Conservation (phyloP, 1,140 invertebrate genomes). For the Brachionus koreanus region DNA sequence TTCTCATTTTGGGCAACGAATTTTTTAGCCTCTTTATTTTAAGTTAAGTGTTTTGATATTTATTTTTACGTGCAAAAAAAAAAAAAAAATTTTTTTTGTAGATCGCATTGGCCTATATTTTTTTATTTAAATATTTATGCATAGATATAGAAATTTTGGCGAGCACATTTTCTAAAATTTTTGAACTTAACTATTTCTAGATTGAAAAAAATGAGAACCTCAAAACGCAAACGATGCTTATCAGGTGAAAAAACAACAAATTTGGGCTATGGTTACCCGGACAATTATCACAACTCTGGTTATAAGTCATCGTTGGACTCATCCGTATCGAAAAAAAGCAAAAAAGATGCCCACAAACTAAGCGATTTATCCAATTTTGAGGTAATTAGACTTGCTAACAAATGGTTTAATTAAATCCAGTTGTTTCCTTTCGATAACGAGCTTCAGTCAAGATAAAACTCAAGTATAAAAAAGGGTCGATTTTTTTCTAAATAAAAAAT, state of each 20-base stretch:
- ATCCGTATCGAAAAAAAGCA: background rate
- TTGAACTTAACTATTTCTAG: background rate
- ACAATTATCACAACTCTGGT: background rate
- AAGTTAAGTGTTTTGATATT: background rate
- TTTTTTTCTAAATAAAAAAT: background rate
- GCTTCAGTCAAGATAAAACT: slow-evolving; percentile 8
- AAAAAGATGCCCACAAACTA: slow-evolving; percentile 1
- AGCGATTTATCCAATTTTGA: slow-evolving; percentile 14
- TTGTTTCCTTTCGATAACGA: background rate
- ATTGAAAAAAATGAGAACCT: slow-evolving; percentile 3
- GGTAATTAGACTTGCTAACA: slow-evolving; percentile 20
- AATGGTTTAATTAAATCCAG: slow-evolving; percentile 31
- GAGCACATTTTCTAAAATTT: slow-evolving; percentile 25
- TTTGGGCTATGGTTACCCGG: background rate
- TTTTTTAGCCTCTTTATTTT: background rate
- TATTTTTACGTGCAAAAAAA: background rate
- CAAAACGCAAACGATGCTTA: slow-evolving; percentile 17
- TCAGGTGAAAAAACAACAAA: background rate
- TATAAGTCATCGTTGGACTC: background rate
- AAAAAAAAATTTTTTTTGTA: background rate
- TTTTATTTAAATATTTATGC: background rate
- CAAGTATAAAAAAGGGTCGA: background rate
- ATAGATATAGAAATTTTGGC: background rate
- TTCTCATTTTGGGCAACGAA: background rate
- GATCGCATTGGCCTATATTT: background rate